phyloP scores from a whole-genome alignment of 2,888 invertebrate genomes.

The Epiblema foenella region DNA sequence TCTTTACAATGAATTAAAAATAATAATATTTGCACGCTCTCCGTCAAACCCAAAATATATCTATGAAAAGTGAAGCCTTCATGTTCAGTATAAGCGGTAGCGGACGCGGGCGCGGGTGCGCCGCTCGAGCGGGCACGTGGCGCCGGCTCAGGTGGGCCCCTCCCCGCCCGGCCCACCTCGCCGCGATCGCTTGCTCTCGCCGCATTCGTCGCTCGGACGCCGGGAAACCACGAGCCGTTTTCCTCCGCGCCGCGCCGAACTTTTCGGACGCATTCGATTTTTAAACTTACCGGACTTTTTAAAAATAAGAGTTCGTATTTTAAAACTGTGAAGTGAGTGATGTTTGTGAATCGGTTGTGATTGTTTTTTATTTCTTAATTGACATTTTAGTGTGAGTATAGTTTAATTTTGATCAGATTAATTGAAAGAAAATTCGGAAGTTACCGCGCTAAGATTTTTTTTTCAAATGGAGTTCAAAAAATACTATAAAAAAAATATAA shows the following conservation, averaged over 20 bases:
- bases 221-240: slow-evolving; percentile 82
- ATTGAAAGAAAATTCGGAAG: slow-evolving; percentile 15
- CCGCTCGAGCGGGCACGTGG: slow-evolving; percentile 58
- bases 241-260: slow-evolving; percentile 76
- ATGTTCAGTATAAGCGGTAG: slow-evolving; percentile 58
- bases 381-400: slow-evolving; percentile 69
- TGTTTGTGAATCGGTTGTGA: slow-evolving; percentile 72
- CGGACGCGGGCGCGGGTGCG: slow-evolving; percentile 59
- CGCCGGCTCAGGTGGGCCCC: slow-evolving; percentile 79
- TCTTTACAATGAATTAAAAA: not conserved
- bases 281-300: slow-evolving; percentile 46
- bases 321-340: slow-evolving; percentile 60
- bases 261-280: slow-evolving; percentile 68
- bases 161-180: slow-evolving; percentile 71
- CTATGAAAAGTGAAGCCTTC: slow-evolving; percentile 56
- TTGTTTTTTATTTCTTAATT: slow-evolving; percentile 52
- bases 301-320: slow-evolving; percentile 35
- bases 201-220: slow-evolving; percentile 82
- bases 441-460: not conserved
- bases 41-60: slow-evolving; percentile 33
- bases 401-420: not conserved
- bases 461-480: not conserved
- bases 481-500: slow-evolving; percentile 32
- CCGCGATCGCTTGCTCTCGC: slow-evolving; percentile 73
- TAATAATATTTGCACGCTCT: slow-evolving; percentile 3